Evolutionary conservation across 2,113 vertebrate species (phyloP).

Genomic region (Ctenodactylus gundi): DNA sequence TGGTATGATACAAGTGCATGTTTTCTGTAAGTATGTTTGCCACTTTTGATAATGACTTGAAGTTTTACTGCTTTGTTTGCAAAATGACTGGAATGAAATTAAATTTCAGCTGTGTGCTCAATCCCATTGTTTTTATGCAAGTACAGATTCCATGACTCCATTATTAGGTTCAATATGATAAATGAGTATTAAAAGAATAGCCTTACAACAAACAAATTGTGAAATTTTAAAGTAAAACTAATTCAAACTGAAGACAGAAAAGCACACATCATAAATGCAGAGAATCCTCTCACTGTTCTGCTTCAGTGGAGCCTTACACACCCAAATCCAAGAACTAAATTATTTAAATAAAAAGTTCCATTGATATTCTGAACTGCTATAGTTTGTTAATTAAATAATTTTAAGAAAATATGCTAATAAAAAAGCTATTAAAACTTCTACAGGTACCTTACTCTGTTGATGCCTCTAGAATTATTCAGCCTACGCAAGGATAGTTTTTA

Average conservation of each 20-base stretch:
- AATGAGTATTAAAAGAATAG: conserved; percentile 42
- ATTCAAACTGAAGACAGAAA: neutral
- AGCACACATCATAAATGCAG: neutral
- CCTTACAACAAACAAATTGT: conserved; percentile 30
- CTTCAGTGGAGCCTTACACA: conserved; percentile 33
- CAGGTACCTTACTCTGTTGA: neutral
- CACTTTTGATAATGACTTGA: conserved; percentile 12
- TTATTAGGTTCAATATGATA: conserved; percentile 24
- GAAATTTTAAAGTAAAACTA: conserved; percentile 10
- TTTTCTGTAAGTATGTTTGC: neutral
- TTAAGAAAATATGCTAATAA: neutral
- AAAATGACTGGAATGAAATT: conserved; percentile 43
- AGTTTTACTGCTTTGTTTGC: neutral
- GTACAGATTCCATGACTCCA: neutral
- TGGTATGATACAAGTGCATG: neutral
- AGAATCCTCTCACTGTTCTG: neutral
- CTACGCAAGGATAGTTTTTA: neutral
- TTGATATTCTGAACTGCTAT: neutral
- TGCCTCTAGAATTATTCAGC: neutral
- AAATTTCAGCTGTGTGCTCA: conserved; percentile 19
- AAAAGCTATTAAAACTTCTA: conserved; percentile 1
- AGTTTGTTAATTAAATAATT: neutral
- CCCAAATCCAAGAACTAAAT: neutral
- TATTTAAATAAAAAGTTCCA: conserved; percentile 4
- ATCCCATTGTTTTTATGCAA: neutral